phyloP scores from a whole-genome alignment of 1,140 invertebrate genomes.

The Acromyrmex heyeri region DNA sequence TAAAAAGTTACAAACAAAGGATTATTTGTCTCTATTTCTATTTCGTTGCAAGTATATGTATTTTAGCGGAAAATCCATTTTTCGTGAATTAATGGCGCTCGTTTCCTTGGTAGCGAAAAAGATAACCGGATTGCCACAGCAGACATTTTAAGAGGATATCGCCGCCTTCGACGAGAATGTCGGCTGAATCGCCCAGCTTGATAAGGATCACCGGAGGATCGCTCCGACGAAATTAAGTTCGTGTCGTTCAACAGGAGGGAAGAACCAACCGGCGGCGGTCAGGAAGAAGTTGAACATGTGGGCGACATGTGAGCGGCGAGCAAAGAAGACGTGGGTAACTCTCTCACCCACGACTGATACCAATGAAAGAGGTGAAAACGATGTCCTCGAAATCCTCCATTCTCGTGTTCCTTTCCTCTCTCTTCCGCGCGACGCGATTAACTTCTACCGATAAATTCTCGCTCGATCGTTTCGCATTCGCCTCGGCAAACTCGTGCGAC shows the following conservation, averaged over 20 bases:
- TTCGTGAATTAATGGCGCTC: background rate
- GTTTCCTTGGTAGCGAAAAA: constrained; percentile 28
- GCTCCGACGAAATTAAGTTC: constrained; percentile 44
- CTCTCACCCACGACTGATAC: constrained; percentile 1
- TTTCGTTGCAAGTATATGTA: background rate
- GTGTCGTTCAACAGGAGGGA: constrained; percentile 18
- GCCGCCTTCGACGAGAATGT: constrained; percentile 40
- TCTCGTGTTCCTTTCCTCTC: constrained; percentile 53
- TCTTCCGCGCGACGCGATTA: constrained; percentile 58
- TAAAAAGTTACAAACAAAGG: background rate
- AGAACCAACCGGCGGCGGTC: background rate
- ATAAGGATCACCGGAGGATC: constrained; percentile 36
- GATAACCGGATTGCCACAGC: constrained; percentile 3
- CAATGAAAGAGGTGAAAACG: constrained; percentile 51
- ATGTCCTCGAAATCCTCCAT: constrained; percentile 62
- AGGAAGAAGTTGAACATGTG: constrained; percentile 29
- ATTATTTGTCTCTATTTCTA: background rate
- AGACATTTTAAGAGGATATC: constrained; percentile 45
- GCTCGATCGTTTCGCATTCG: constrained; percentile 63
- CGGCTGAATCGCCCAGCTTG: constrained; percentile 49
- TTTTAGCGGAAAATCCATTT: constrained; percentile 12
- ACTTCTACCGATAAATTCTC: constrained; percentile 71
- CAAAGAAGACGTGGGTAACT: constrained; percentile 33
- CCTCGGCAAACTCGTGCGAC: constrained; percentile 55
- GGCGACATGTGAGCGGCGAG: constrained; percentile 48